Base-by-base conservation (phyloP, 2,888 invertebrate species). In the Acronicta aceris region DNA sequence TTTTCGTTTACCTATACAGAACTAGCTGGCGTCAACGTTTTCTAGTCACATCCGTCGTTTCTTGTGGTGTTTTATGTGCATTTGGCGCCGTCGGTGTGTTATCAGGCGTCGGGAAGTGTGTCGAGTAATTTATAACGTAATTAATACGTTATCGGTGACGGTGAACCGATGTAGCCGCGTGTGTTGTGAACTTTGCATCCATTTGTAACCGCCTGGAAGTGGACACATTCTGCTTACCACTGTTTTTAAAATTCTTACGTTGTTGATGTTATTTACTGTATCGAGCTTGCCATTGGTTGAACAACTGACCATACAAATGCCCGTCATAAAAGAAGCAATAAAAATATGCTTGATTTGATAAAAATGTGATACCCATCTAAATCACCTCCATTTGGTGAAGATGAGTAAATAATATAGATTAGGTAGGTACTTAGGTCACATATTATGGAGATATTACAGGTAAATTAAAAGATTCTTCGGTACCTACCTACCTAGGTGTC, bases 111-210 rank as follows among this genome's bases (percentile, higher is more conserved):
- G 84, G 85, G 88, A 92, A 92, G 88, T 92, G 88, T 92, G 91
- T 91, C 89, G 90, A 84, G 86, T 91, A 90, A 92, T 92, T 89
- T 92, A 93, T 89, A 90, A 89, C 85, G 91, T 93, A 93, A 93
- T 93, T 92, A 92, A 90, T 89, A 84, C 81, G 83, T 89, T 93
- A 93, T 93, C 93, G 89, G 78, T 78, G 82, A 80, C 86, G 84
- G 84, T 86, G 80, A 61, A 64, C 59, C 72, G 21, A 60, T 84
- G 82, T 79, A 75, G 78, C 51, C 58, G 71, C 79, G 75, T 83
- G 83, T 82, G 79, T 77, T 74, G 76, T 89, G 90, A 90, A 92
- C 90, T 89, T 89, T 89, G 91, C 86, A 83, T 84, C 81, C 81
- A 80, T 78, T 81, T 78, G 72, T 74, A 74, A 76, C 75, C 66